Conservation (phyloP, 2,113 vertebrate species). For the Platycercus adscitus region DNA sequence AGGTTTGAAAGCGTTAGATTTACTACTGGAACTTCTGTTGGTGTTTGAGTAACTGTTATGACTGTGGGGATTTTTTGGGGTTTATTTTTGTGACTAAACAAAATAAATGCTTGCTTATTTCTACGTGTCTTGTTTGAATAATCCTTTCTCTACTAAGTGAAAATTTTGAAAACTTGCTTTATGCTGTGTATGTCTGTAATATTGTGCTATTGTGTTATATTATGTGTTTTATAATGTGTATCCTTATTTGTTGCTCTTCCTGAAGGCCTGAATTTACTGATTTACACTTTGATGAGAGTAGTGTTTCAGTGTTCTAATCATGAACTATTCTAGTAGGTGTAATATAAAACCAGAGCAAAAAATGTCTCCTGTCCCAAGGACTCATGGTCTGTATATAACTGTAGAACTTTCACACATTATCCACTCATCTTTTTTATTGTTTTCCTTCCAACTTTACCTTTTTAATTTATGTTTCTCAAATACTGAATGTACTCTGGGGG, state of each 20-base stretch:
- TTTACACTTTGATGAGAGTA: neutral
- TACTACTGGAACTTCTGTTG: neutral
- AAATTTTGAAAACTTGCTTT: neutral
- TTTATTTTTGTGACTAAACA: neutral
- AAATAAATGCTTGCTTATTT: neutral
- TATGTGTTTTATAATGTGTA: neutral
- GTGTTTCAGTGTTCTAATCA: neutral
- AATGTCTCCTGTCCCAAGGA: neutral
- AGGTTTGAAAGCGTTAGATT: neutral
- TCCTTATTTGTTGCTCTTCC: neutral
- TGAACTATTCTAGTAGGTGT: neutral
- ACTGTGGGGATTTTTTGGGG: rapidly evolving
- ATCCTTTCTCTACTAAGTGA: neutral
- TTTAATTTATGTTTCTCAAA: neutral
- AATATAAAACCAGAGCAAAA: neutral
- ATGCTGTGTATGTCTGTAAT: neutral
- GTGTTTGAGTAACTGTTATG: neutral
- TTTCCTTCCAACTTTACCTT: neutral
- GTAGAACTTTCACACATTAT: neutral
- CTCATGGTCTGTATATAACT: neutral
- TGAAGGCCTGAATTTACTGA: neutral
- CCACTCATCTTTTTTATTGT: neutral
- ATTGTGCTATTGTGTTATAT: too few species aligned
- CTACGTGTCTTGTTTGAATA: neutral
- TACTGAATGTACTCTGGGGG: neutral